These are phyloP conservation scores for Danaus plexippus DNA, from an alignment of 1,140 invertebrate species.

Conservation along the genomic window DNA sequence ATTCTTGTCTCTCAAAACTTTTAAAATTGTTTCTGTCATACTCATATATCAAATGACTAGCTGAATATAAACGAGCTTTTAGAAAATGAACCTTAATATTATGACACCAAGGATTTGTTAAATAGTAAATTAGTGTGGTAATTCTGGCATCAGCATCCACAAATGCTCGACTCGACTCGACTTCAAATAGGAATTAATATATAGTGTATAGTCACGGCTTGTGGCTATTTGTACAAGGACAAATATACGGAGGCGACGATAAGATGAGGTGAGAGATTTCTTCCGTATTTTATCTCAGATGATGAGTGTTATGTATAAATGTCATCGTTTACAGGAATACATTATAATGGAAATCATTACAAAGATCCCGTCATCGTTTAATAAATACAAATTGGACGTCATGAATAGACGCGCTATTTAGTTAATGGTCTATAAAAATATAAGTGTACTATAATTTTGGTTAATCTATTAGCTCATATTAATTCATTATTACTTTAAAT, in stretches of 20 bases:
- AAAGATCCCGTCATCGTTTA: too few species aligned
- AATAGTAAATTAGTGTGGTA: slow-evolving; percentile 1
- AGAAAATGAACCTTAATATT: slow-evolving; percentile 5
- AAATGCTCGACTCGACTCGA: slow-evolving; percentile 19
- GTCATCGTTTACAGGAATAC: too few species aligned
- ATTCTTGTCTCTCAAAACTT: slow-evolving; percentile 29
- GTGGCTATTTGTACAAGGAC: slow-evolving; percentile 18
- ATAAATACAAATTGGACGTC: too few species aligned
- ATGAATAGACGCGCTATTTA: too few species aligned
- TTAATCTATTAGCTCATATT: too few species aligned
- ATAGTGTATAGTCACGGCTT: slow-evolving; percentile 20
- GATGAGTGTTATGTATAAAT: too few species aligned
- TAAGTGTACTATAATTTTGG: too few species aligned
- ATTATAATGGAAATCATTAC: too few species aligned
- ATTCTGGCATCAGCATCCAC: slow-evolving; percentile 11
- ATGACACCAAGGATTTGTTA: not conserved
- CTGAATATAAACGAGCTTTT: not conserved
- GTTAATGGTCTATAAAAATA: too few species aligned
- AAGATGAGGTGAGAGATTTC: slow-evolving; percentile 1
- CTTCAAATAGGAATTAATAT: slow-evolving; percentile 25
- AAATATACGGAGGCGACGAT: slow-evolving; percentile 11
- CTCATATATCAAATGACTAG: slow-evolving; percentile 22
- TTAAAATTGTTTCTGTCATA: slow-evolving; percentile 28
- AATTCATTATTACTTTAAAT: too few species aligned
- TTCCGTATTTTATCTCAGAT: too few species aligned